Base-by-base conservation (phyloP, 2,113 vertebrate species). In the Tragelaphus imberbis region DNA sequence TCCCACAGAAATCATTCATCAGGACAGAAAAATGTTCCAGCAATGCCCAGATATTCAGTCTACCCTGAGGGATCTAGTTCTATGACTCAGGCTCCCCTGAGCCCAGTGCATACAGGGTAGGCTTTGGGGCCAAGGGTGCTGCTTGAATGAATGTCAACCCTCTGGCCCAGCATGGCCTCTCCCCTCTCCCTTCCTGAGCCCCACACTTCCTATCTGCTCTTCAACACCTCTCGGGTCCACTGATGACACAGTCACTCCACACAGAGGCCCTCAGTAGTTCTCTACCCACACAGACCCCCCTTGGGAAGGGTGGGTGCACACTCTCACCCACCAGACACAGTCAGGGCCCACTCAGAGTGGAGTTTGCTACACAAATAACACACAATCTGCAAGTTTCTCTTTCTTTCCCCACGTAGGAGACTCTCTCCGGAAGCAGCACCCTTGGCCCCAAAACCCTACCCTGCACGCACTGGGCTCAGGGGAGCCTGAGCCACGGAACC, bases 301-400 rank as follows among this genome's bases (percentile, higher is more conserved):
- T 6, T 6, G 27, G 55, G 77, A n/a, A 85, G 17, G 28, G 36
- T 9, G 25, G 13, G 13, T 16, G 21, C 51, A 27, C 15, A 10
- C 65, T 58, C 58, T 36, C 63, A 16, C 71, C 55, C 4, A 5
- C 33, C 71, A 96, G 44, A 55, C 80, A 15, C 79, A 56, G 47
- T 49, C 88, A 55, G 68, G 88, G 65, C 88, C 23, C 23, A 49
- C 93, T 58, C 17, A 1, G 17, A n/a, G 92, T 40, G 79, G 4
- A 90, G 77, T 84, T 65, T 71, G 94, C 94, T 94, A 89, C 95
- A 94, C 47, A 91, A 94, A 93, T 25, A 96, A 68, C 95, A 81
- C 53, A 68, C n/a, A 59, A 51, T 25, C 11, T 4, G 7, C 36
- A 88, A 68, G 96, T 98, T 98, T 98, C 97, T 98, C 95, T 97